Conservation (phyloP, 2,797 vertebrate species). For the Ctenopoma multispine region DNA sequence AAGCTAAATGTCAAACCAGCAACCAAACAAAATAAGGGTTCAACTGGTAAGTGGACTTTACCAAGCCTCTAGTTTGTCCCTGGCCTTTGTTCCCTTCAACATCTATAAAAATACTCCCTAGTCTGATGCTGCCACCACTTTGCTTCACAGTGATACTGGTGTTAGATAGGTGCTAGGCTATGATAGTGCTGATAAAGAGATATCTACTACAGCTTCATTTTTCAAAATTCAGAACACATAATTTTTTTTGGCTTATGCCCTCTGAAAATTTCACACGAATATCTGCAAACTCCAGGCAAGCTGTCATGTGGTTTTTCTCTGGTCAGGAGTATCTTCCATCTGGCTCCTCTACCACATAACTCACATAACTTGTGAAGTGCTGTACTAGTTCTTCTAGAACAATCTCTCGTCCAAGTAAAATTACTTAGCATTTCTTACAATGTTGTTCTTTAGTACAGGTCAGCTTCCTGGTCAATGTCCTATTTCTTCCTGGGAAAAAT, state of each 20-base stretch:
- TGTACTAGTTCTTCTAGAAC: slow-evolving; percentile 32
- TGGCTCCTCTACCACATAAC: slow-evolving; percentile 31
- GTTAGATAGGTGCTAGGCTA: background rate
- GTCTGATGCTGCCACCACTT: background rate
- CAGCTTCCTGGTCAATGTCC: background rate
- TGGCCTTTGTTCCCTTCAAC: background rate
- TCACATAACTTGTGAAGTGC: slow-evolving; percentile 42
- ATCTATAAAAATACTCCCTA: background rate
- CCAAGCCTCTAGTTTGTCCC: background rate
- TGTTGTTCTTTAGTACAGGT: background rate
- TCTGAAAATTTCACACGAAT: slow-evolving; percentile 20
- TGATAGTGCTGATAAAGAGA: background rate
- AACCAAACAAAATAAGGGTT: slow-evolving; percentile 3
- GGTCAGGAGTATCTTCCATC: slow-evolving; percentile 34
- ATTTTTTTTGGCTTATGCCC: slow-evolving; percentile 6
- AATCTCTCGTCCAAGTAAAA: slow-evolving; percentile 16
- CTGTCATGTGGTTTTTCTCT: slow-evolving; percentile 15
- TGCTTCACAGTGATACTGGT: slow-evolving; percentile 1
- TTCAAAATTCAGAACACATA: slow-evolving; percentile 5
- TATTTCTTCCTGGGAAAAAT: background rate
- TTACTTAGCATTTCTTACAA: slow-evolving; percentile 20
- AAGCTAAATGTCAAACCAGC: slow-evolving; percentile 11
- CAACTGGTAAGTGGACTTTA: background rate
- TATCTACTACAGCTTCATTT: slow-evolving; percentile 5
- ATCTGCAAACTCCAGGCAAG: slow-evolving; percentile 18